These are phyloP conservation scores for Boloria selene DNA, from an alignment of 2,888 invertebrate genomes.

Conservation along the genomic window DNA sequence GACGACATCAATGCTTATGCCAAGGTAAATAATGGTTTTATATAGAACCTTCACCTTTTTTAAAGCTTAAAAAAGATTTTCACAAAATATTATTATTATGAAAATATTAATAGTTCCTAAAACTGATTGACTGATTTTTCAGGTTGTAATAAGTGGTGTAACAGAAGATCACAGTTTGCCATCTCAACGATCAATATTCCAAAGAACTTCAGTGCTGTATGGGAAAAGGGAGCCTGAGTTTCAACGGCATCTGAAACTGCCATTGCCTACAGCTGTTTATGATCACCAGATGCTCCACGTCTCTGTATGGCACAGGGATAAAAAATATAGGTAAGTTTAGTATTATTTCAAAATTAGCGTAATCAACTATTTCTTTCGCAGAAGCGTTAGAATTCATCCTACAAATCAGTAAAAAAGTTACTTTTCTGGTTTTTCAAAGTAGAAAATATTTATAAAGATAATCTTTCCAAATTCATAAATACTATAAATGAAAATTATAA, in stretches of 20 bases:
- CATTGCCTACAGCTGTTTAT: slow-evolving; percentile 79
- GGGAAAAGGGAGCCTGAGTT: slow-evolving; percentile 90
- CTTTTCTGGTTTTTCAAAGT: too few relatives aligned
- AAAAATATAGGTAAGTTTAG: slow-evolving; percentile 86
- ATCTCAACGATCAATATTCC: slow-evolving; percentile 83
- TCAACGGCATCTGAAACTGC: slow-evolving; percentile 89
- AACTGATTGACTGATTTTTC: slow-evolving; percentile 31
- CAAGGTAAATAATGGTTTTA: slow-evolving; percentile 78
- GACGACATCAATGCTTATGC: slow-evolving; percentile 90
- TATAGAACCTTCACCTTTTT: too few relatives aligned
- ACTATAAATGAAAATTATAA: too few relatives aligned
- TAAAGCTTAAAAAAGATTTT: not conserved
- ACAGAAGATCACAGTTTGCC: slow-evolving; percentile 67
- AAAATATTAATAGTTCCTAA: too few relatives aligned
- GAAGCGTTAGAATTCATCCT: too few relatives aligned
- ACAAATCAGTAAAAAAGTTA: too few relatives aligned
- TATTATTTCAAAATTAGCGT: too few relatives aligned
- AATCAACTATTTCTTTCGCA: too few relatives aligned
- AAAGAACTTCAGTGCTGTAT: slow-evolving; percentile 91
- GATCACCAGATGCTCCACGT: slow-evolving; percentile 86
- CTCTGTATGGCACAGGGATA: slow-evolving; percentile 94
- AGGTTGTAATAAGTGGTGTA: slow-evolving; percentile 83
- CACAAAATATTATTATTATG: too few relatives aligned
- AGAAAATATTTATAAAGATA: too few relatives aligned
- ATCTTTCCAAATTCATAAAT: too few relatives aligned